Percentiles rank a stretch among this genome's conserved stretches.
phyloP scores from a whole-genome alignment of 2,113 vertebrate genomes.

The Ceyx margarethae region DNA sequence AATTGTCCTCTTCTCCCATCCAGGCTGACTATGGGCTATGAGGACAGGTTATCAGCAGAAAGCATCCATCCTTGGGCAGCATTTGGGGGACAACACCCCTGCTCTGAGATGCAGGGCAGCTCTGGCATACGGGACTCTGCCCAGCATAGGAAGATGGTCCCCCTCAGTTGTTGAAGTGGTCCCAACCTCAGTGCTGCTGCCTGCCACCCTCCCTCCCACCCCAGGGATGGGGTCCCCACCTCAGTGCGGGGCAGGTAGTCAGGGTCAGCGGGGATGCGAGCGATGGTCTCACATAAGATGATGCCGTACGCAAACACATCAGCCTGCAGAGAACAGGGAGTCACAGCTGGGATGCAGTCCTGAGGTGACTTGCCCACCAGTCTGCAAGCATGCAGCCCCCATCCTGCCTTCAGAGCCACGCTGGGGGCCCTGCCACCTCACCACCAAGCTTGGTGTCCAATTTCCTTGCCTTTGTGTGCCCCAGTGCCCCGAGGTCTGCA shows the following conservation, averaged over 20 bases:
- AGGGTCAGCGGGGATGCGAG: conserved; percentile 90
- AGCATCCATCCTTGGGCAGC: not conserved
- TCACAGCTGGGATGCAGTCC: not conserved
- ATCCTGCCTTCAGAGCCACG: not conserved
- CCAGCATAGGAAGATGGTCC: not conserved
- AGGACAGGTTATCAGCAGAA: not conserved
- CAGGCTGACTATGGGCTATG: not conserved
- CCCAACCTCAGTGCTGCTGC: not conserved
- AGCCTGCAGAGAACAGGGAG: conserved; percentile 46
- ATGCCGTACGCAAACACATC: conserved; percentile 92
- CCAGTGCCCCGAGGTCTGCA: accelerated
- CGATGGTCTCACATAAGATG: conserved; percentile 93
- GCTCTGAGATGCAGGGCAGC: accelerated
- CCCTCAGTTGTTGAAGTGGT: not conserved
- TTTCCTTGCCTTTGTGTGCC: not conserved
- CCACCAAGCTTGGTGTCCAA: not conserved
- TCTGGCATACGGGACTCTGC: accelerated
- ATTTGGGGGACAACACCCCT: not conserved
- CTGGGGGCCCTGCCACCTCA: accelerated
- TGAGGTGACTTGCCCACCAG: accelerated
- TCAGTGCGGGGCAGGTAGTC: conserved; percentile 92
- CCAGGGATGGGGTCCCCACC: conserved; percentile 70
- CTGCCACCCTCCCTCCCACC: not conserved
- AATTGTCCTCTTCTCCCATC: not conserved
- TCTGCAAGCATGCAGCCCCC: not conserved